Conservation (phyloP, 1,140 invertebrate species). For the Heliconius nattereri region DNA sequence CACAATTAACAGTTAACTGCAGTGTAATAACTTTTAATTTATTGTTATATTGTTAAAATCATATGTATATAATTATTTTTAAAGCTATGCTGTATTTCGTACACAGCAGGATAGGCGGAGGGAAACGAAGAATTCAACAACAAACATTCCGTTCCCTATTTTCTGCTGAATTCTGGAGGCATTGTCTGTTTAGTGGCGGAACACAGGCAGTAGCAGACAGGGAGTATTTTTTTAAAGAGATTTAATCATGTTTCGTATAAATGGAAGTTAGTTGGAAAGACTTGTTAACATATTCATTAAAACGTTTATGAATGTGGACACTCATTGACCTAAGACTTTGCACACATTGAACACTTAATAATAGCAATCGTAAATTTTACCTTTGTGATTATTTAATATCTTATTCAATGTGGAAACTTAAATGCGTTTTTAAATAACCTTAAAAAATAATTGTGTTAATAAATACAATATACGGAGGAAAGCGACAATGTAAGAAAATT, state of each 20-base stretch:
- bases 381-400: conserved; percentile 9
- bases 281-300: conserved; percentile 71
- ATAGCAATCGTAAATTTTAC: conserved; percentile 6
- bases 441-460: conserved; percentile 14
- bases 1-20: too few relatives aligned
- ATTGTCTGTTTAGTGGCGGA: too few relatives aligned
- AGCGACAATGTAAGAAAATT: neutral
- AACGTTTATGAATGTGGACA: conserved; percentile 57
- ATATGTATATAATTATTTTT: too few relatives aligned
- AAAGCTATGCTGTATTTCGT: too few relatives aligned
- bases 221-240: neutral
- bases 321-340: conserved; percentile 27
- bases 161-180: too few relatives aligned
- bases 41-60: too few relatives aligned
- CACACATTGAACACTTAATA: conserved; percentile 4
- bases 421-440: conserved; percentile 46
- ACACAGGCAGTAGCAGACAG: neutral
- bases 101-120: too few relatives aligned
- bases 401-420: neutral
- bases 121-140: too few relatives aligned
- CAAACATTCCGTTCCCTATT: too few relatives aligned
- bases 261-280: conserved; percentile 28
- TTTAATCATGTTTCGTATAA: conserved; percentile 10
- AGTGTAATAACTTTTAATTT: too few relatives aligned
- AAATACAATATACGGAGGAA: neutral